Evolutionary conservation across 2,797 vertebrate species (phyloP), one percentile per base, ranked within the genome.

Genomic region (Urophycis tenuis): DNA sequence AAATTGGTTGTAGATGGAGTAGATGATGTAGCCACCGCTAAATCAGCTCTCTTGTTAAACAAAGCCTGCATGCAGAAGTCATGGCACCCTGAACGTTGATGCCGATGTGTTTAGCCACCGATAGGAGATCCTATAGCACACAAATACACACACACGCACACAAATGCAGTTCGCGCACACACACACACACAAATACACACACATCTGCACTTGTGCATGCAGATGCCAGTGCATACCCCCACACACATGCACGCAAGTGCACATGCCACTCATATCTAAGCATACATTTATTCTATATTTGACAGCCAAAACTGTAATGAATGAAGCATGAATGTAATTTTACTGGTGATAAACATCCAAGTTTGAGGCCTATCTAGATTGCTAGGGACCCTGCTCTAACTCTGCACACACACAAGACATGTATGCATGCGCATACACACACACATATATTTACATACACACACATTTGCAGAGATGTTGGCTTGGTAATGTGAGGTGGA

Each of bases 321-420:
- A 85, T 80, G 80, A 83, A 81, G 79, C 76, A 75, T 83, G 73
- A 81, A 78, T 74, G 71, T 80, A 81, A 84, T 81, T 81, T 80
- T 72, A 35, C 74, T 32, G 67, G 69, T 31, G 76, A 78, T 81
- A 81, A 81, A 81, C 80, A 75, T 76, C 76, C 67, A 60, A 77
- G 77, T 80, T 22, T 41, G 35, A 77, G 34, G 73, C 74, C 31
- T 72, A 60, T 22, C 60, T 73, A 73, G 72, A 75, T 71, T 60
- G 39, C 69, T 71, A 71, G 9, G n/a, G 73, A 75, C 35, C 69
- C 75, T n/a, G 31, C 41, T 53, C 41, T n/a, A 33, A 3, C 30
- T 10, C n/a, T 33, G 9, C 31, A 53, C 31, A 32, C 30, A 53
- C 49, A 53, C 49, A 72, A 19, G 2, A 30, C 12, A 45, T 2